phyloP scores from a whole-genome alignment of 2,888 invertebrate genomes.

The Scelioninae gen. 1 region DNA sequence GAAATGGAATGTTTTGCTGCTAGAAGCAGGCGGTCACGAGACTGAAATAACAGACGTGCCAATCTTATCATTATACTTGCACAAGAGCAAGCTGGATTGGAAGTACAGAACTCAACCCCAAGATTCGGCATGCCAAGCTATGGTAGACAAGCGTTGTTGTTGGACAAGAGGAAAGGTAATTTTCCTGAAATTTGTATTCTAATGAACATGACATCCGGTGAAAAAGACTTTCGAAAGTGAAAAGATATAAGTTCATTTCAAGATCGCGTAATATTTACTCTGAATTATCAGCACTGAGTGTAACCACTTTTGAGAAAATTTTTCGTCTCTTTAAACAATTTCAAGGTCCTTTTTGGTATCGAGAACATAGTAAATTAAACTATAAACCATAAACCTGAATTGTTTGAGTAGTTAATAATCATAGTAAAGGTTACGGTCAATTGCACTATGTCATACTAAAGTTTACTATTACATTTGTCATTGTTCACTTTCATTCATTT shows the following conservation, averaged over 20 bases:
- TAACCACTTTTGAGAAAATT: constrained; percentile 3
- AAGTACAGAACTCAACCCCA: constrained; percentile 95
- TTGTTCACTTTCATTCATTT: background rate
- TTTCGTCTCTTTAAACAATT: background rate
- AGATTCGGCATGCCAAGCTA: constrained; percentile 92
- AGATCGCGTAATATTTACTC: constrained; percentile 1
- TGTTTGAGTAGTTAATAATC: too few relatives aligned
- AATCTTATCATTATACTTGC: constrained; percentile 93
- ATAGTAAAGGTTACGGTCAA: too few relatives aligned
- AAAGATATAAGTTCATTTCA: background rate
- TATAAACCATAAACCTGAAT: too few relatives aligned
- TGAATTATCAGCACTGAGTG: constrained; percentile 8
- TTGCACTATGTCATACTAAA: too few relatives aligned
- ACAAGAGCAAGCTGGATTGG: constrained; percentile 96
- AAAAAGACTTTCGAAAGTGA: constrained; percentile 7
- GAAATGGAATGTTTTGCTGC: constrained; percentile 90
- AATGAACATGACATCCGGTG: background rate
- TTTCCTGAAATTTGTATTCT: constrained; percentile 5
- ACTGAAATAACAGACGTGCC: constrained; percentile 95
- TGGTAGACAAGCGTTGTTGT: constrained; percentile 92
- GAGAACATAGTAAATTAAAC: too few relatives aligned
- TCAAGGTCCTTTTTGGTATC: constrained; percentile 1
- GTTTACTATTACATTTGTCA: too few relatives aligned
- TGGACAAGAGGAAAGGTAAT: constrained; percentile 94
- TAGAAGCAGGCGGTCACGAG: constrained; percentile 95